phyloP scores from a whole-genome alignment of 2,797 vertebrate genomes.

The Epinephelus malabaricus region DNA sequence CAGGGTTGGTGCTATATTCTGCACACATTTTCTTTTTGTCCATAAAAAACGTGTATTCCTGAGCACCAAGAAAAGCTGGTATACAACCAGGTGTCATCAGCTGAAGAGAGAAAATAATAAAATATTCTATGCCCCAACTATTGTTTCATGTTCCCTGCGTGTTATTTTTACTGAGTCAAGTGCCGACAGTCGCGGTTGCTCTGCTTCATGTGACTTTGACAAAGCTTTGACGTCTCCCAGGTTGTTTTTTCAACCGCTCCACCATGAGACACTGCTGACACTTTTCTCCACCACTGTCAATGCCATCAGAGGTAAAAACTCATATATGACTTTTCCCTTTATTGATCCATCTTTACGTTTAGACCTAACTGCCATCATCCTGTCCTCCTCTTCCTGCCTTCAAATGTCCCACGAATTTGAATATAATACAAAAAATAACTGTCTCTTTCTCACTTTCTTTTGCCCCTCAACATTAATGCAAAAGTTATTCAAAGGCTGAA shows the following conservation, averaged over 20 bases:
- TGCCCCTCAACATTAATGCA: neutral
- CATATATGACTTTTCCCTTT: neutral
- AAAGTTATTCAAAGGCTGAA: constrained; percentile 19
- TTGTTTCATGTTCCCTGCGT: constrained; percentile 12
- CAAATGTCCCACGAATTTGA: neutral
- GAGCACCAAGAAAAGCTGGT: neutral
- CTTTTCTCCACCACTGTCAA: neutral
- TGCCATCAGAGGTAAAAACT: neutral
- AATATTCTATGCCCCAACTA: neutral
- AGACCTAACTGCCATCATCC: neutral
- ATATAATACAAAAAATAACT: neutral
- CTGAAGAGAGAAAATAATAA: neutral
- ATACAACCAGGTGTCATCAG: too few species aligned
- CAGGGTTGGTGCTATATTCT: neutral
- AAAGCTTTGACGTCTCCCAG: neutral
- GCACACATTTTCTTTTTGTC: neutral
- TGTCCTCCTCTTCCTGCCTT: neutral
- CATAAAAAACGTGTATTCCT: neutral
- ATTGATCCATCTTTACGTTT: neutral
- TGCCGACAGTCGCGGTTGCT: neutral
- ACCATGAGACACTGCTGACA: constrained; percentile 5
- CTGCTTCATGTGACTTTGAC: neutral
- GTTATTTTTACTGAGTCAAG: constrained; percentile 14
- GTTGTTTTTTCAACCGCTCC: neutral
- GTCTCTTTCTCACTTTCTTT: neutral